phyloP scores from a whole-genome alignment of 2,797 vertebrate species.

The Tamandua tetradactyla region DNA sequence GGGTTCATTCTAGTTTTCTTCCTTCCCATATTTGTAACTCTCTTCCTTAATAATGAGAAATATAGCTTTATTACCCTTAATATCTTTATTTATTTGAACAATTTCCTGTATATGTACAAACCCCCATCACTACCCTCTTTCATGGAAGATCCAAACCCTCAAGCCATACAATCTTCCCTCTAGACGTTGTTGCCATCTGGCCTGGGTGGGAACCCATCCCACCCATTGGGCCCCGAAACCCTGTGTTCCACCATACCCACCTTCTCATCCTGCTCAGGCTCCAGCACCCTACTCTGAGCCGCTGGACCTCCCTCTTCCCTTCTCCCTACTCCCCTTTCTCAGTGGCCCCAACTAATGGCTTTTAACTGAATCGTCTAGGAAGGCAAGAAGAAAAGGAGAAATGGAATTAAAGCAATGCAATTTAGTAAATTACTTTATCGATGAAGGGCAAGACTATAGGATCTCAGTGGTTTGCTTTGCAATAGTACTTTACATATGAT shows the following conservation, averaged over 20 bases:
- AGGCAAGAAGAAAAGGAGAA: not conserved
- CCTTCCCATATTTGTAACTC: too few species aligned
- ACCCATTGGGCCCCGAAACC: not conserved
- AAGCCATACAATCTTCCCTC: not conserved
- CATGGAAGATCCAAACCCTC: too few species aligned
- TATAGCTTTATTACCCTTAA: not conserved
- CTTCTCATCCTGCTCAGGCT: not conserved
- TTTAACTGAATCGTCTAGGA: not conserved
- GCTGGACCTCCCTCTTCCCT: not conserved
- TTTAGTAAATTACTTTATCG: not conserved
- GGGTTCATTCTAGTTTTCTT: not conserved
- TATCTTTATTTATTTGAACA: not conserved
- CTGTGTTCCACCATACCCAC: too few species aligned
- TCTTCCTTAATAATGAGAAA: not conserved
- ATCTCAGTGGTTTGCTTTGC: not conserved
- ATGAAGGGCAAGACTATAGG: not conserved
- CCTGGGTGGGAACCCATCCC: not conserved
- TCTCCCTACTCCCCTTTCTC: too few species aligned
- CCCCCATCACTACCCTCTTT: not conserved
- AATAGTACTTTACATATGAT: not conserved
- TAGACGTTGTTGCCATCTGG: accelerated
- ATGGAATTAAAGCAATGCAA: not conserved
- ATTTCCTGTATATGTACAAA: not conserved
- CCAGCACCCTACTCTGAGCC: too few species aligned
- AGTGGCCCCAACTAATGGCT: accelerated